Evolutionary conservation across 2,113 vertebrate genomes (phyloP).

Genomic region (Promerops cafer): DNA sequence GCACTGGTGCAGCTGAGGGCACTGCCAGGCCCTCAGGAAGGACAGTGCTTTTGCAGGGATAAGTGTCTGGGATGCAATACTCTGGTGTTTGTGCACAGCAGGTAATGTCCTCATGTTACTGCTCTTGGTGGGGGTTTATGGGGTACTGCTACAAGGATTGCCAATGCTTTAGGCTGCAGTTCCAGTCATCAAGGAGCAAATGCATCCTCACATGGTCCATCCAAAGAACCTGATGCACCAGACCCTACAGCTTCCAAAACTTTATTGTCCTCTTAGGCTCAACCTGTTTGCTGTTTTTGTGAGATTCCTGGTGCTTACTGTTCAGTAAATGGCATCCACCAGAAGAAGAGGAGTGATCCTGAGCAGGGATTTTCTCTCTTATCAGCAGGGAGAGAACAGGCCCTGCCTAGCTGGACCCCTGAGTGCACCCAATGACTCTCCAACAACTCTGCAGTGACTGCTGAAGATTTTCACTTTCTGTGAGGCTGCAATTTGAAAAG

Average conservation of each 20-base stretch:
- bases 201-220: too few relatives aligned
- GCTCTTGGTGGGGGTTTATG: not conserved
- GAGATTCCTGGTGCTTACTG: not conserved
- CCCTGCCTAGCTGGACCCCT: not conserved
- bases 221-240: not conserved
- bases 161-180: not conserved
- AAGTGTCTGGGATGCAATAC: not conserved
- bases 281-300: not conserved
- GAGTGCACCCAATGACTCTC: not conserved
- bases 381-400: not conserved
- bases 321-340: not conserved
- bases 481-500: not conserved
- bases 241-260: not conserved
- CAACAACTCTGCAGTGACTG: not conserved
- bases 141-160: not conserved
- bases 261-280: not conserved
- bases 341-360: not conserved
- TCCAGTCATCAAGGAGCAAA: not conserved
- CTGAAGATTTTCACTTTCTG: not conserved
- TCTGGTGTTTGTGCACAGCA: fast-evolving
- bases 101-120: not conserved
- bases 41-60: not conserved
- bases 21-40: not conserved
- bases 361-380: not conserved
- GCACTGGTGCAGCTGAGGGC: not conserved